Evolutionary conservation across 2,888 invertebrate species (phyloP), one percentile per base, ranked within the genome.

Genomic region (Dendrolimus pini): DNA sequence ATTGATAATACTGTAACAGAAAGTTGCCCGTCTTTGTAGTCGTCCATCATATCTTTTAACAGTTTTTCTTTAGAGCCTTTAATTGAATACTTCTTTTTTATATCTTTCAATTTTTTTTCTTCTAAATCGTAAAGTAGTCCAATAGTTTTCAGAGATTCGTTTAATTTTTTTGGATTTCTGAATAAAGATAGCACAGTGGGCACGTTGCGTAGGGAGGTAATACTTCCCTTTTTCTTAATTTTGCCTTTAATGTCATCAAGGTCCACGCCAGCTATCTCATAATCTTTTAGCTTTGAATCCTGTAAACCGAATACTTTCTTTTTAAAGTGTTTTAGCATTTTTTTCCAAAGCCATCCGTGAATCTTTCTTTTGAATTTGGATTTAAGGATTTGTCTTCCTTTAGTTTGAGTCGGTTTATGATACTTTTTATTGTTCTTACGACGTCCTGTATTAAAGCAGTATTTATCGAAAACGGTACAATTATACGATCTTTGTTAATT

Each of bases 261-360:
- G 59, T 72, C 69, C 9, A 68, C 47, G 18, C 70, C 74, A 54
- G 60, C 65, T 9, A 77, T 42, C 55, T 77, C 71, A 59, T 68
- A 76, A 47, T 77, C 69, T 10, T 63, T 58, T 9, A 72, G 54
- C n/a, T 62, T 59, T 13, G 69, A 64, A 56, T 71, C 59, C 30
- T 67, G 62, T 42, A 58, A 60, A 14, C 72, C 74, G 59, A 78
- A 71, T 18, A 74, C 41, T 54, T 63, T 65, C 56, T 68, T 74
- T 59, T 72, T 77, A 1, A 70, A 41, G 52, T 68, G 72, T 59
- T 70, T 65, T 56, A 61, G 64, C 18, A 73, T 55, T 68, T 67
- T 72, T 59, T 62, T 68, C 18, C 59, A 70, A 14, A 69, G 58
- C 63, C 65, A 74, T 42, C 60, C 62, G 41, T 67, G 60, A 54